Evolutionary conservation across 2,797 vertebrate species (phyloP), one percentile per base, ranked within the genome.

Genomic region (Onychomys torridus): DNA sequence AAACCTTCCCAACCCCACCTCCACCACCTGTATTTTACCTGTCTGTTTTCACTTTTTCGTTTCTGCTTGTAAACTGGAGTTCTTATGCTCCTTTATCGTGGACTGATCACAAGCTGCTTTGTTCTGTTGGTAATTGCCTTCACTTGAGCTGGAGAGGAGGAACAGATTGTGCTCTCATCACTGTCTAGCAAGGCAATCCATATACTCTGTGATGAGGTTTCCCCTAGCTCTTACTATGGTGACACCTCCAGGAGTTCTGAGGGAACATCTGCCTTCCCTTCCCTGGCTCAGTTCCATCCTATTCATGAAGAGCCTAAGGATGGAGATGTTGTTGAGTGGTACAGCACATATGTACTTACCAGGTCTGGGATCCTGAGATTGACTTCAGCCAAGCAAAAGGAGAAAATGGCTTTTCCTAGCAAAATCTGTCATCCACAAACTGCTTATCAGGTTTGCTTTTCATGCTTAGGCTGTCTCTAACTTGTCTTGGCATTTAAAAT

Each of bases 401-500:
- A 17, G 25, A 91, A 92, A 84, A 52, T 29, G 37, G 10, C 6
- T 84, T 84, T 71, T 69, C 32, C 49, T 49, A 40, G 69, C 7
- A 71, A 57, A 94, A 85, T 92, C 73, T 75, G 37, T 82, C 75
- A 63, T 37, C 73, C 25, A 71, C n/a, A 93, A 94, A 93, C 27
- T 49, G 5, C 91, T 69, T 29, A 77, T 52, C 37, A 32, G 89
- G 37, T 90, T 90, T 86, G 32, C 52, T 90, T 91, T 89, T 78
- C 37, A 61, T 49, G 32, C 57, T 89, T 86, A 89, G 43, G 23
- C 34, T 88, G 52, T 5, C 43, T 96, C 75, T 89, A 29, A 95
- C 5, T 25, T 75, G n/a, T 63, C 59, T 94, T 88, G 40, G 17
- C 73, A 85, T 88, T 96, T 63, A 92, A 92, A 95, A 59, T 49